A percentile compares a stretch with the other conserved stretches of the same genome.
phyloP scores from a whole-genome alignment of 2,113 vertebrate species.

The Progne subis region DNA sequence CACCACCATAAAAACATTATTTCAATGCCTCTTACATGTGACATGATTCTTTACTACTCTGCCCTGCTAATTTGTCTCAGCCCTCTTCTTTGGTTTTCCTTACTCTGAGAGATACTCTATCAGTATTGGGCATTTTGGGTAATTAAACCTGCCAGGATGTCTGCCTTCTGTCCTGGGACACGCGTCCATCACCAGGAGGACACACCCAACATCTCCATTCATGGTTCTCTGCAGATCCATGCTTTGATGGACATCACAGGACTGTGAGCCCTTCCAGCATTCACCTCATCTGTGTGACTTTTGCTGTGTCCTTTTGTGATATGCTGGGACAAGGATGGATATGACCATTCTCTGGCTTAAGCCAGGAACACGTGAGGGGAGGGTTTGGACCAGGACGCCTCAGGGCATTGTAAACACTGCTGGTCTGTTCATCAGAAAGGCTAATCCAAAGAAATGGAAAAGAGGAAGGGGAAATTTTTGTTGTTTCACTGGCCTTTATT shows the following conservation, averaged over 20 bases:
- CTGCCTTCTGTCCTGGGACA: background rate
- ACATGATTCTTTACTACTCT: background rate
- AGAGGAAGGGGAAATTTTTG: background rate
- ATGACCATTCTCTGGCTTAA: background rate
- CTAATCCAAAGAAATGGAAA: background rate
- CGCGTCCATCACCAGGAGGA: rapidly evolving
- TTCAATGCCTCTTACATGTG: background rate
- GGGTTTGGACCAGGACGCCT: background rate
- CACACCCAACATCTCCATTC: background rate
- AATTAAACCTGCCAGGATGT: background rate
- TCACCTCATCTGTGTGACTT: background rate
- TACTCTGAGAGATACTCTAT: background rate
- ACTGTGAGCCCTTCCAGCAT: background rate
- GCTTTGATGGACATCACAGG: background rate
- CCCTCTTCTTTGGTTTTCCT: background rate
- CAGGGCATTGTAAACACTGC: background rate
- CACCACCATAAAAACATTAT: background rate
- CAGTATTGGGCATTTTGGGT: background rate
- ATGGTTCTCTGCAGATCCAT: background rate
- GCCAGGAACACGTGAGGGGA: background rate
- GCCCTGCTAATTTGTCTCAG: background rate
- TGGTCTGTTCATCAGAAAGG: background rate
- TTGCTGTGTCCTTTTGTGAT: background rate
- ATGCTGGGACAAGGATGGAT: background rate
- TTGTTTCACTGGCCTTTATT: background rate